Base-by-base conservation (phyloP, 53 echinoderm and acorn worm genomes). In the Echinometra lucunter region DNA sequence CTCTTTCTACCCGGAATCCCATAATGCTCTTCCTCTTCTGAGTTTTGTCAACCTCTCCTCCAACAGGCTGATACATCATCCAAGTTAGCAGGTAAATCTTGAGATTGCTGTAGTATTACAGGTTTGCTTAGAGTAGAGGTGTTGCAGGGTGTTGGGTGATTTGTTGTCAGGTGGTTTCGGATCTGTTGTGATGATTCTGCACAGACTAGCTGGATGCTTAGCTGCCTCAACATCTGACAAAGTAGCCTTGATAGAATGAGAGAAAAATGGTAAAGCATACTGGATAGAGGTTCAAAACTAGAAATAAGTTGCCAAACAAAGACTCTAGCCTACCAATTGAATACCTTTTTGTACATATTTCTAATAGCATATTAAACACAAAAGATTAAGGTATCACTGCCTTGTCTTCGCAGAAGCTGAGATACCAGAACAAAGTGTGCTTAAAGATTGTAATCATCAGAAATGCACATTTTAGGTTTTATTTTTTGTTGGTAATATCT, bases 21-120 rank as follows among this genome's bases (percentile, higher is more conserved):
- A 96, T 57, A 97, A 90, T 57, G 78, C 95, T 63, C 95, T 56
- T 82, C 95, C 96, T 66, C 94, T 95, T 94, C 94, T 95, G 21
- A 97, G 96, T n/a, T 82, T 93, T 35, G 28, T 72, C 94, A 82
- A 85, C 92, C 97, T 95, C 80, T 97, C 96, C 69, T 96, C 96
- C 91, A 97, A 63, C 3, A 88, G 63, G 55, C 96, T 55, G 63
- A 44, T 19, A 92, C 56, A 66, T 67, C 75, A 38, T 90, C 89
- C 44, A 97, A 66, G 37, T 57, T 44, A 3, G 30, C 57, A 40
- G 96, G 95, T 44, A 94, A 56, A 63, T 82, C 45, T 45, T 34
- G 27, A 32, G 74, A 88, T 72, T 96, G 89, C 27, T 88, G 94
- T 32, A 96, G 40, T 37, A 85, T 44, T 25, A 94, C 91, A 83